Conservation (phyloP, 2,113 vertebrate genomes). For the Candoia aspera region DNA sequence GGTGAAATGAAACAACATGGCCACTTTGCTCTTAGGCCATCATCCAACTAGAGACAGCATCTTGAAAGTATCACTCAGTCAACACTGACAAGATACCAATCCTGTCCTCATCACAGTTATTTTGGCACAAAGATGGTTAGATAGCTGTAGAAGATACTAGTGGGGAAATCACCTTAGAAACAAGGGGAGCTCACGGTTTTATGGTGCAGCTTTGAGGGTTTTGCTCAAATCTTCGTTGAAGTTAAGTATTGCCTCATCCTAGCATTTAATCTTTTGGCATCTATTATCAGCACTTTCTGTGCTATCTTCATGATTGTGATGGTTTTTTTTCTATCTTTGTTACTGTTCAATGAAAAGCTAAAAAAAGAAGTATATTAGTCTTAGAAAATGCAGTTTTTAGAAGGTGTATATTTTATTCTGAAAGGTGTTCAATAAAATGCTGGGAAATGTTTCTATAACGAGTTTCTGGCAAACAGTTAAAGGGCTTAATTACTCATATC, state of each 20-base stretch:
- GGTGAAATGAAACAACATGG: background rate
- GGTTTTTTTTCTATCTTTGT: background rate
- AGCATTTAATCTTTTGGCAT: background rate
- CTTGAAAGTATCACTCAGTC: background rate
- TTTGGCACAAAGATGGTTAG: too few species aligned
- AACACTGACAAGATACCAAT: background rate
- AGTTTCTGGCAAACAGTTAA: background rate
- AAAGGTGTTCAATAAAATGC: constrained; percentile 4
- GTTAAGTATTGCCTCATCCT: too few species aligned
- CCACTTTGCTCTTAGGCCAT: background rate
- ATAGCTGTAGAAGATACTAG: too few species aligned
- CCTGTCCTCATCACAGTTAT: too few species aligned
- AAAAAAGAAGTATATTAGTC: constrained; percentile 33
- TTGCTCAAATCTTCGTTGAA: too few species aligned
- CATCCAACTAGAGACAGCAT: background rate
- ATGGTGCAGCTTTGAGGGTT: too few species aligned
- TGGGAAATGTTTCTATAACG: background rate
- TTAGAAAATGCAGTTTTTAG: background rate
- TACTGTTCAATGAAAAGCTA: constrained; percentile 21
- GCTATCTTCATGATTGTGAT: constrained; percentile 25
- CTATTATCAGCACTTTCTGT: constrained; percentile 41
- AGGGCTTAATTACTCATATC: background rate
- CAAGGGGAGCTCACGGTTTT: too few species aligned
- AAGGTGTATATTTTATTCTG: background rate
- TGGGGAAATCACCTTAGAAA: too few species aligned